Evolutionary conservation across 2,797 vertebrate genomes (phyloP), one percentile per base, ranked within the genome.

Genomic region (Rhabdomys pumilio): DNA sequence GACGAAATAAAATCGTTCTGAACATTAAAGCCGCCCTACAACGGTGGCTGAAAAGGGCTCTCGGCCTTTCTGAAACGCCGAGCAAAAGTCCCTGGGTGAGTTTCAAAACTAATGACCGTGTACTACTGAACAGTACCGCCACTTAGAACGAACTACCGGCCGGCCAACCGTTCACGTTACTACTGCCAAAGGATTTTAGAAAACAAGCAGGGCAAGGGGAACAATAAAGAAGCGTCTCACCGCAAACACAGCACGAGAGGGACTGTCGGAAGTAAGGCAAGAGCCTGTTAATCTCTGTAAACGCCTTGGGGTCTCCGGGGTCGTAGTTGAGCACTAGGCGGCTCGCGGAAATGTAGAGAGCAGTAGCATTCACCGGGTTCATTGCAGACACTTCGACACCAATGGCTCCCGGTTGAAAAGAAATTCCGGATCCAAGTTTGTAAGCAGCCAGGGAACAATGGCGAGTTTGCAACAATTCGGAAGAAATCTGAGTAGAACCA

Each of bases 321-420:
- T 99, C 99, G 99, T 99, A 99, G 99, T 99, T 99, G 99, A 99
- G 99, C 99, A 99, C 99, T 98, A 99, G 99, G 89, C 99, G 99
- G 98, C 99, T 99, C 98, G 99, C 99, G 98, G 99, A 99, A 98
- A 99, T 99, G 99, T 99, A 99, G 97, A 99, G 99, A 99, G 99
- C 98, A 98, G 99, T 99, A 97, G 99, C 99, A 99, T 99, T 99
- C 99, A 99, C 99, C 97, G 99, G 99, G 99, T 99, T 99, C 99
- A 99, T 99, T 98, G 99, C 99, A 98, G 99, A 99, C 99, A 96
- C 98, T 96, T 98, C 98, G 98, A 98, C 98, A 98, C 98, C 98
- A 98, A 96, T 94, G 98, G 98, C 98, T 98, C 98, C 99, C 98
- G 98, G 98, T 97, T 97, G 97, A 98, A 98, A 98, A 98, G 98